phyloP scores from a whole-genome alignment of 2,797 vertebrate genomes.

The Chiloscyllium punctatum region DNA sequence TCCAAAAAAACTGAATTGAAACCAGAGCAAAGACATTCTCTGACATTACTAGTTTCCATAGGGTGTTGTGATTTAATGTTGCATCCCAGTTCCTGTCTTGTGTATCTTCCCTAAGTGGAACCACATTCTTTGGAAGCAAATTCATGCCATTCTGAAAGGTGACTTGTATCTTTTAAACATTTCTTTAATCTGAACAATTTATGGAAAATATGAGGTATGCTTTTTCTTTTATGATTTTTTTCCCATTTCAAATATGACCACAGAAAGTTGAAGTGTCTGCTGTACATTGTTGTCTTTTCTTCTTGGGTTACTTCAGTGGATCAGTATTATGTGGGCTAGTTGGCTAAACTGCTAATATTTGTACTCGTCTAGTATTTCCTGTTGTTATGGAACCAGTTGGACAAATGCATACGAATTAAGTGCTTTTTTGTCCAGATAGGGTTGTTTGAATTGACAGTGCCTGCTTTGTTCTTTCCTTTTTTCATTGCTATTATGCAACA shows the following conservation, averaged over 20 bases:
- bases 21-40: neutral
- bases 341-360: neutral
- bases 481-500: neutral
- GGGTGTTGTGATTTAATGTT: neutral
- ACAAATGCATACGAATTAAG: neutral
- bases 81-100: neutral
- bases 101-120: neutral
- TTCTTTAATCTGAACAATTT: too few species aligned
- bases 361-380: neutral
- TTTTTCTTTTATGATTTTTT: neutral
- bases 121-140: neutral
- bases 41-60: neutral
- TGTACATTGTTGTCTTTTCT: neutral
- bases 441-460: neutral
- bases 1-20: neutral
- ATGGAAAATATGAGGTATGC: neutral
- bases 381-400: neutral
- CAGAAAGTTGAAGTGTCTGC: neutral
- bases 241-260: neutral
- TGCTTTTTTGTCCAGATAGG: neutral
- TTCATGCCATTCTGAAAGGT: neutral
- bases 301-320: neutral
- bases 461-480: neutral
- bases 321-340: neutral
- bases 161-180: neutral